phyloP scores from a whole-genome alignment of 2,113 vertebrate genomes.

The Crotalus tigris region DNA sequence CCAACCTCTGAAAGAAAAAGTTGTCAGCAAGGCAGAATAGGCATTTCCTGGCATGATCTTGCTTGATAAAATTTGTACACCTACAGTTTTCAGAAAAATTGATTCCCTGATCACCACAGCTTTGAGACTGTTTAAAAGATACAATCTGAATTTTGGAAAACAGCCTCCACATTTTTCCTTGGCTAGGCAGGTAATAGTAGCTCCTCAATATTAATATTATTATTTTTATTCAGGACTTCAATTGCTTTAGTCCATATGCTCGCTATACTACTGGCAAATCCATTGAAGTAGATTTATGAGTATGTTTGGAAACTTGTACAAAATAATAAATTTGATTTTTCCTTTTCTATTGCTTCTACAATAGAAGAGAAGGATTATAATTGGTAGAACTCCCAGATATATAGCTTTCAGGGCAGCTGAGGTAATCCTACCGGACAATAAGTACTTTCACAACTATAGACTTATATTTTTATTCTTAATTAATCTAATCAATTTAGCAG shows the following conservation, averaged over 20 bases:
- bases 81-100: background rate
- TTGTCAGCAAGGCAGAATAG: background rate
- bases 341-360: background rate
- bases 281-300: background rate
- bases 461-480: background rate
- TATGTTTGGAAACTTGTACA: background rate
- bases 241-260: background rate
- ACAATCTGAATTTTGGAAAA: background rate
- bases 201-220: background rate
- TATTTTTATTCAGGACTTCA: background rate
- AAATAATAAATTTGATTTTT: background rate
- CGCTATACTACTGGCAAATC: background rate
- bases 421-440: background rate
- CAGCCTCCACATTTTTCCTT: background rate
- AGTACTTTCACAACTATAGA: background rate
- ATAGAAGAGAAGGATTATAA: background rate
- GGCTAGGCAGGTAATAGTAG: background rate
- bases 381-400: background rate
- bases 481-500: background rate
- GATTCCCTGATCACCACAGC: background rate
- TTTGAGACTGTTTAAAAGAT: background rate
- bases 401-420: background rate
- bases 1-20: background rate
- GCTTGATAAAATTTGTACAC: background rate
- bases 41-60: background rate